Base-by-base conservation (phyloP, 2,797 vertebrate genomes). In the Lates japonicus region DNA sequence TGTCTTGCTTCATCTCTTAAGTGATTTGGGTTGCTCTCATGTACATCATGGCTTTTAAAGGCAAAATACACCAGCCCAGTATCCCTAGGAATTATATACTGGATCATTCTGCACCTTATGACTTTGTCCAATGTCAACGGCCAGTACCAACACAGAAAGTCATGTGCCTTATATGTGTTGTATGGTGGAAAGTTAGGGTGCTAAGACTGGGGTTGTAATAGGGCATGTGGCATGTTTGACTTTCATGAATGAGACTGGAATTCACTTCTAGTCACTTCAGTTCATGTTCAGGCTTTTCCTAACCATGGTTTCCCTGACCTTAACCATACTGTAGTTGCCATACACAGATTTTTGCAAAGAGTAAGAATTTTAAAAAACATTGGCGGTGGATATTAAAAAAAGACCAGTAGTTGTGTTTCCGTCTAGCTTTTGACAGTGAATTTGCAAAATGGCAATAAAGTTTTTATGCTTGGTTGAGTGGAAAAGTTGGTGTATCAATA, bases 1-100 rank as follows among this genome's bases (percentile, higher is more conserved):
- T 51, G 60, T 65, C 64, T 78, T 59, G 55, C n/a, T 73, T 79
- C 33, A 65, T 51, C 35, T 69, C 55, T 78, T 70, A 33, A 64
- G 29, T 68, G 66, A 80, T 60, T 73, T 73, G 14, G 29, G 35
- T 29, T 33, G 13, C 62, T 78, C 72, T 72, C 51, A 35, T 68
- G 55, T 29, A 52, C 25, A 8, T 17, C 52, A 64, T 25, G 59
- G 3, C 52, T 74, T 71, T 57, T 35, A 46, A 48, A 78, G 59
- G 61, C 41, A 67, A 13, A 61, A 25, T 55, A 61, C 29, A 68
- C 12, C 2, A 22, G n/a, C 13, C 8, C 17, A 62, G 64, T 33
- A n/a, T 62, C 33, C 16, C 5, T 16, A 14, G 2, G 7, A 59
- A 33, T 31, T 37, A 48, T 4, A 25, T 42, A 25, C 7, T 22